Evolutionary conservation across 2,113 vertebrate genomes (phyloP), one percentile per base, ranked within the genome.

Genomic region (Oceanodroma tethys): DNA sequence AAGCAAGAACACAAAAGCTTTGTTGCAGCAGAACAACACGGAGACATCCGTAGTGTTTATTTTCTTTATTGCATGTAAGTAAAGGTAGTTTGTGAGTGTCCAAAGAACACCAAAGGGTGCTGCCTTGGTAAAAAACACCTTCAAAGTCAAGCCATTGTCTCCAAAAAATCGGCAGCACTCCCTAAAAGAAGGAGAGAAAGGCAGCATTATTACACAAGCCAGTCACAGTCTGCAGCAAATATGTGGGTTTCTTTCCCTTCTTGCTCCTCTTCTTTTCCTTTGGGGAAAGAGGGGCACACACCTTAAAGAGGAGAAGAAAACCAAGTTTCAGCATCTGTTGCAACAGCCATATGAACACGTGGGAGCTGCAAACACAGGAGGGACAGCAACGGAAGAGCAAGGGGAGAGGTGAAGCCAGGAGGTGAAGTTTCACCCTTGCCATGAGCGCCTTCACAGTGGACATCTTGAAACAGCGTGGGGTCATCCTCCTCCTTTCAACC

Each of bases 11-110:
- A 99, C 99, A 84, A 99, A 99, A 95, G 99, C 99, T 98, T 99
- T 99, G 99, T 99, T 99, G 98, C 99, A 99, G 99, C 99, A 99
- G 99, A 99, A 99, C 96, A 99, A 98, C 65, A 99, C 99, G 18
- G 99, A 99, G 95, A 98, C 99, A 91, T 99, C 99, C 86, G 99
- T 99, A 91, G 99, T 99, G 98, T 99, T 99, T 98, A 99, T 99
- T 99, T 99, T 99, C 98, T 99, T 99, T 98, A 99, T 99, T 97
- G 99, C 99, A 98, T 99, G 99, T 98, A 99, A 98, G 98, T 99
- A 99, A 97, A 99, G 98, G 99, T 99, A 99, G 99, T 99, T 99
- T 97, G 99, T 99, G 97, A 99, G 98, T 95, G 99, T 99, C 99
- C 99, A 99, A 97, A 99, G 98, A 93, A 99, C 98, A 96, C 99